These are phyloP conservation scores for Agrochola macilenta DNA, from an alignment of 2,888 invertebrate genomes.

Conservation along the genomic window DNA sequence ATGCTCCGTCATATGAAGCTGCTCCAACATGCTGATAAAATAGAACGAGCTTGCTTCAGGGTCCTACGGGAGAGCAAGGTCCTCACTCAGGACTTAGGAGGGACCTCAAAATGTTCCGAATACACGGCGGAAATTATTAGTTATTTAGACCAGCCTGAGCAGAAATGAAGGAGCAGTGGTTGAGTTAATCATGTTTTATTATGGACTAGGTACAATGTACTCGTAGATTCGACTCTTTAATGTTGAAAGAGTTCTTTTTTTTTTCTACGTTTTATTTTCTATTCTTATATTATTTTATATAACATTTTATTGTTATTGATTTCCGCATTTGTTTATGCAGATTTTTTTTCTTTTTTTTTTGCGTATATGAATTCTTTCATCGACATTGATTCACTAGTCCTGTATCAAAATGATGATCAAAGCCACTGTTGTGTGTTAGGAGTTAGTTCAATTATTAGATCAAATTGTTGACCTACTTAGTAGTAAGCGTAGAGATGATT, in stretches of 20 bases:
- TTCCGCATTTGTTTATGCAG: not conserved
- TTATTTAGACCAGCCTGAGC: slow-evolving; percentile 71
- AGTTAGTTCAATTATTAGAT: slow-evolving; percentile 63
- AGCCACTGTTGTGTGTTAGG: slow-evolving; percentile 1
- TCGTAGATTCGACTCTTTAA: not conserved
- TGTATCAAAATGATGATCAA: slow-evolving; percentile 23
- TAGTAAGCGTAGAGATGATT: slow-evolving; percentile 30
- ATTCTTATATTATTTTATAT: not conserved
- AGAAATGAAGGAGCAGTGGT: not conserved
- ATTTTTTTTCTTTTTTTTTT: not conserved
- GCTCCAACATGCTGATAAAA: slow-evolving; percentile 93
- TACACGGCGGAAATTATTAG: slow-evolving; percentile 96
- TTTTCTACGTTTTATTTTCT: not conserved
- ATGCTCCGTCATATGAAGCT: slow-evolving; percentile 98
- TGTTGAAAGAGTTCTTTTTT: not conserved
- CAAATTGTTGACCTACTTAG: slow-evolving; percentile 53
- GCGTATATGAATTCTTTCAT: not conserved
- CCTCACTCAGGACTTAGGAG: slow-evolving; percentile 98
- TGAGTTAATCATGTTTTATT: slow-evolving; percentile 14
- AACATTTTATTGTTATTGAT: not conserved
- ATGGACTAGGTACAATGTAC: slow-evolving; percentile 31
- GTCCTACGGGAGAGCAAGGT: slow-evolving; percentile 95
- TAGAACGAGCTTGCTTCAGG: slow-evolving; percentile 95
- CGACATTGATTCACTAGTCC: slow-evolving; percentile 34
- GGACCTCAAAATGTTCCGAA: slow-evolving; percentile 97